Evolutionary conservation across 2,888 invertebrate species (phyloP), one percentile per base, ranked within the genome.

Genomic region (Ferrisia virgata): DNA sequence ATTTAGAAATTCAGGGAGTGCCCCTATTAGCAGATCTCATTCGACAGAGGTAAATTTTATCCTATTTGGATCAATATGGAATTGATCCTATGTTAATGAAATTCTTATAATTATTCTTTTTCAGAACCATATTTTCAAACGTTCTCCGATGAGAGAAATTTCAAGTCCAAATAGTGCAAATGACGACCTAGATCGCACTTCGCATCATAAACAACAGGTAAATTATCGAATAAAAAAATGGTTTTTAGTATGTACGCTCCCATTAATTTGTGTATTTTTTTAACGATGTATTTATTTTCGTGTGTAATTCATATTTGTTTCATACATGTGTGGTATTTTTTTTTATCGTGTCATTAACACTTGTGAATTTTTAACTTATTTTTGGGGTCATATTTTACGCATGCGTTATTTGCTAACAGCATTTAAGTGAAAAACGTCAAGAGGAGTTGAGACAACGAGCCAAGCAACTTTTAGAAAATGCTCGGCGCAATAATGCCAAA

Each of bases 371-470:
- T 76, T n/a, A 78, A 76, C 76, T 43, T 11, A 58, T 84, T 36
- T 83, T 83, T 79, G 72, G 43, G 43, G n/a, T 84, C 47, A 28
- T 1, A 33, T 43, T 28, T 84, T 33, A 36, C 36, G 39, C 47
- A 33, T 64, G 53, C n/a, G 1, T 83, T 40, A 33, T 39, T 8
- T 64, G 86, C 88, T 87, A 88, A 88, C 90, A 94, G 94, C 92
- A 93, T 90, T 90, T 94, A 88, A 90, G 93, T 88, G 93, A 94
- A 87, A 92, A 95, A 84, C 95, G 95, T 88, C 72, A 76, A 76
- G 94, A 94, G 87, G 95, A 96, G 90, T 91, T 96, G 87, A 93
- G 94, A 89, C 95, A 95, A 90, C 90, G 94, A 89, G 96, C 96
- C 86, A 92, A 94, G 88, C 92, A 93, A 88, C 91, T 96, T 88